These are phyloP conservation scores for Myotis davidii DNA, from an alignment of 2,113 vertebrate species.

Conservation along the genomic window DNA sequence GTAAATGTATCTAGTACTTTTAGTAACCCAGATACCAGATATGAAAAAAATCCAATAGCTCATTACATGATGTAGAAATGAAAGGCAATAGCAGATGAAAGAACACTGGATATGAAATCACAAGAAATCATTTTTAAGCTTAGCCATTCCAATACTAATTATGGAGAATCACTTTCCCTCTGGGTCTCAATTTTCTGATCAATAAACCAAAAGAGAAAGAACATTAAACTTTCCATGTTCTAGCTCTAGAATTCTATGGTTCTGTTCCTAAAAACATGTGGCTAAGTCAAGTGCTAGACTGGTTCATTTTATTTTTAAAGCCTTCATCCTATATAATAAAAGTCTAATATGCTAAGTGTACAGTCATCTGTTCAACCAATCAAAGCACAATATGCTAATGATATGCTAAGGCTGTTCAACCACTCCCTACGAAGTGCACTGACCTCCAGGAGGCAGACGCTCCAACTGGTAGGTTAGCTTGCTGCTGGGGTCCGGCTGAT, in stretches of 20 bases:
- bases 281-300: conserved; percentile 2
- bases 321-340: neutral
- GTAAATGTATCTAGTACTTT: neutral
- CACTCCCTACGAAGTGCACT: too few relatives aligned
- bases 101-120: neutral
- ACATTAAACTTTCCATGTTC: neutral
- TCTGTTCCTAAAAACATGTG: conserved; percentile 2
- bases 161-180: neutral
- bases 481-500: too few relatives aligned
- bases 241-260: conserved; percentile 9
- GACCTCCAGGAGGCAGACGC: too few relatives aligned
- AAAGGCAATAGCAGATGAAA: neutral
- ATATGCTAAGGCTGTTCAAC: too few relatives aligned
- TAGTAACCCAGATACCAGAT: neutral
- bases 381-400: too few relatives aligned
- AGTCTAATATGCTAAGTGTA: too few relatives aligned
- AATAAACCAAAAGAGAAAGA: conserved; percentile 34
- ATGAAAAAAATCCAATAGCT: conserved; percentile 22
- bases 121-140: conserved; percentile 20
- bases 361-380: too few relatives aligned
- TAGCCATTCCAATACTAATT: neutral
- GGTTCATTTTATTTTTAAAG: conserved; percentile 40
- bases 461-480: too few relatives aligned
- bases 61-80: conserved; percentile 34
- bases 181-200: conserved; percentile 29